Conservation (phyloP, 2,113 vertebrate genomes). For the Cervus canadensis region DNA sequence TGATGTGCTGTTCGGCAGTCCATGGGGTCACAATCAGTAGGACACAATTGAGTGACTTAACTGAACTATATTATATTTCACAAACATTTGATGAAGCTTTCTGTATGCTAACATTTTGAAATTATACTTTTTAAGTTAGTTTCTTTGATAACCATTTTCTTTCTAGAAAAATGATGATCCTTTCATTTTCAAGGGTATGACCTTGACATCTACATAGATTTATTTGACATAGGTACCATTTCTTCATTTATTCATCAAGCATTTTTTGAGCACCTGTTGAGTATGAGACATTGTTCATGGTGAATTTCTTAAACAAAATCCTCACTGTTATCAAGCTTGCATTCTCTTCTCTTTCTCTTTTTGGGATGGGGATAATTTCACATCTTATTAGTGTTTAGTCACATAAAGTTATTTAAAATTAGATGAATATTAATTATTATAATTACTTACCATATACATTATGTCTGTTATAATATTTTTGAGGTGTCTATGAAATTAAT, state of each 20-base stretch:
- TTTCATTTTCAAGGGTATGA: neutral
- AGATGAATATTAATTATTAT: neutral
- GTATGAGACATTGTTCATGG: neutral
- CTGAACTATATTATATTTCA: neutral
- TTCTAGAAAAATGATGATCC: neutral
- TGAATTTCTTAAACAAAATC: neutral
- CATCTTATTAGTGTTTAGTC: neutral
- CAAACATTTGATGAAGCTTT: neutral
- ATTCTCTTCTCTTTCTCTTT: neutral
- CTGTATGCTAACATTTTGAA: neutral
- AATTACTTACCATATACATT: neutral
- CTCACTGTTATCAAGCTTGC: fast-evolving
- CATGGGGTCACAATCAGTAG: neutral
- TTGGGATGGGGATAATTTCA: neutral
- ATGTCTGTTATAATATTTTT: neutral
- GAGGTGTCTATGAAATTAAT: neutral
- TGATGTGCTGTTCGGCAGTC: neutral
- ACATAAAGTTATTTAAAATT: neutral
- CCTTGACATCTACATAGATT: neutral
- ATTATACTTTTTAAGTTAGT: neutral
- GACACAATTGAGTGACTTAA: neutral
- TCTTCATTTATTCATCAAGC: neutral
- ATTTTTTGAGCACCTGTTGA: neutral
- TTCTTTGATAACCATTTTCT: neutral
- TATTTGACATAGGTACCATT: neutral